Evolutionary conservation across 2,888 invertebrate species (phyloP).

Genomic region (Cosmorhoe ocellata): DNA sequence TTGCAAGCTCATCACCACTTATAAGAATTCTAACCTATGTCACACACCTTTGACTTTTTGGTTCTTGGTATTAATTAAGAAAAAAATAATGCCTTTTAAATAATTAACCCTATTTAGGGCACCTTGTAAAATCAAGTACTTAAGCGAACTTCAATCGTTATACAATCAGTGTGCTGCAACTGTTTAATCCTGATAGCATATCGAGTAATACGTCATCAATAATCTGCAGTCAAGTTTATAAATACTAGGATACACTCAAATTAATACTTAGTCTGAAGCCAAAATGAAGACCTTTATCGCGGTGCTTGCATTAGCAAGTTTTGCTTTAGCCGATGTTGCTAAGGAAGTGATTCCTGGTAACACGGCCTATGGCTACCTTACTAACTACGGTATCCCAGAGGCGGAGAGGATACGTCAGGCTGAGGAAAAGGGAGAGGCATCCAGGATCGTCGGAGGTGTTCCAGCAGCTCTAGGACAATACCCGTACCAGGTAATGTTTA

Average conservation of each 20-base stretch:
- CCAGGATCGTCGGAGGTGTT: constrained; percentile 49
- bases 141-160: too few relatives aligned
- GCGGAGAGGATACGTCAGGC: constrained; percentile 42
- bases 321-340: constrained; percentile 25
- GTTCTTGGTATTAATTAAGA: too few relatives aligned
- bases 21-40: too few relatives aligned
- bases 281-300: constrained; percentile 36
- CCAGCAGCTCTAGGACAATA: constrained; percentile 43
- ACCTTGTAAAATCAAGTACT: too few relatives aligned
- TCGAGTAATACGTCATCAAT: background rate
- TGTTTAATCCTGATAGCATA: constrained; percentile 4
- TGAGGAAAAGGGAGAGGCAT: constrained; percentile 34
- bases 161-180: background rate
- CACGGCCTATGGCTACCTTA: constrained; percentile 45
- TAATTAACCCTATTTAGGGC: too few relatives aligned
- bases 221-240: constrained; percentile 5
- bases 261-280: constrained; percentile 8
- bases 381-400: constrained; percentile 40
- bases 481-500: constrained; percentile 44
- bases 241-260: background rate
- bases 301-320: constrained; percentile 28
- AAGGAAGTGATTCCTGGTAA: constrained; percentile 22
- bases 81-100: too few relatives aligned
- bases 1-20: too few relatives aligned
- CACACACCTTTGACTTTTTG: too few relatives aligned